A percentile compares a stretch with the other conserved stretches of the same genome.
phyloP scores from a whole-genome alignment of 2,797 vertebrate genomes.

The Sebastes matsubarae region DNA sequence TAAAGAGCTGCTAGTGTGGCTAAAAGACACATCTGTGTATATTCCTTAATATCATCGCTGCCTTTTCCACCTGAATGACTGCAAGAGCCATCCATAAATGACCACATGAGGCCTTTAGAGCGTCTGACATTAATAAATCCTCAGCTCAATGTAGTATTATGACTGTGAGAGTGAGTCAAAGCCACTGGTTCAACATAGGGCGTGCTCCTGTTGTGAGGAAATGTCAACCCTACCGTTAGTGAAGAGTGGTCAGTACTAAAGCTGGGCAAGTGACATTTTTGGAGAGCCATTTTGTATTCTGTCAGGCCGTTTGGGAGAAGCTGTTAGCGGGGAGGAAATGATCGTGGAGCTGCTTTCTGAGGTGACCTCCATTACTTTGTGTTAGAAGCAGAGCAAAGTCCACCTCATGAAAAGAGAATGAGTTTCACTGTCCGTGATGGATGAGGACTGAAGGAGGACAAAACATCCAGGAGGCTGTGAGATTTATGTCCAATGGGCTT shows the following conservation, averaged over 20 bases:
- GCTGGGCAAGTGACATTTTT: constrained; percentile 50
- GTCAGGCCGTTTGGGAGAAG: constrained; percentile 38
- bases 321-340: constrained; percentile 57
- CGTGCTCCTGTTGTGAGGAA: constrained; percentile 30
- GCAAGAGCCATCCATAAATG: background rate
- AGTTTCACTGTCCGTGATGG: constrained; percentile 36
- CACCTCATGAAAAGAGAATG: constrained; percentile 58
- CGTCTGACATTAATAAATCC: constrained; percentile 32
- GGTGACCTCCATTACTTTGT: constrained; percentile 69
- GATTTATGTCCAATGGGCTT: constrained; percentile 13
- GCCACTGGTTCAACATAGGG: background rate
- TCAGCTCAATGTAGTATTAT: constrained; percentile 10
- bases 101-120: background rate
- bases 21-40: background rate
- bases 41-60: background rate
- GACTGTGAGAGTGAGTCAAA: constrained; percentile 12
- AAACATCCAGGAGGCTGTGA: constrained; percentile 21
- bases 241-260: constrained; percentile 33
- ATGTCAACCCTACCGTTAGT: constrained; percentile 54
- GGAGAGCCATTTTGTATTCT: constrained; percentile 60
- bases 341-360: constrained; percentile 34
- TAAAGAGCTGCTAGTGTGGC: background rate
- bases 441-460: constrained; percentile 41
- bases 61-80: background rate
- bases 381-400: constrained; percentile 52